Base-by-base conservation (phyloP, 2,797 vertebrate genomes). In the Uromys caudimaculatus region DNA sequence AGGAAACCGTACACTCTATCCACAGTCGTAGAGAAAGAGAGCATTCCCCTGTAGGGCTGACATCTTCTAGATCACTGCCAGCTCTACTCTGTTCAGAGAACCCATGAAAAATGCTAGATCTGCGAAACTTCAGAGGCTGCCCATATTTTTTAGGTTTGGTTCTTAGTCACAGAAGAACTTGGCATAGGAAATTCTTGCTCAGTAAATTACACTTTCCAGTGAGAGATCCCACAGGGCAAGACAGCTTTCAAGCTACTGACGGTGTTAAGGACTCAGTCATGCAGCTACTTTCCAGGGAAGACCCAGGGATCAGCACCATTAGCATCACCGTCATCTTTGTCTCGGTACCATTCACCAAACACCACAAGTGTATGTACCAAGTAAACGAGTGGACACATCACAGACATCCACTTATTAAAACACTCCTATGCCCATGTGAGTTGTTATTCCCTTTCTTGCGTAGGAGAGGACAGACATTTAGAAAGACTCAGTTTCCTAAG, bases 401-500 rank as follows among this genome's bases (percentile, higher is more conserved):
- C 23, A 6, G 90, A 85, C 19, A 54, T 35, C 58, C 62, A 89
- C 69, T 90, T 52, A 83, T 19, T 58, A 69, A 91, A 95, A 52
- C 54, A 78, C 71, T 62, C 29, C 0, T 3, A 29, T 47, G 58
- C 24, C 12, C 19, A 54, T 89, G 50, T 38, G 81, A 95, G 89
- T 64, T 77, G 58, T 21, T 32, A 21, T 47, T 67, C 32, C 14
- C 47, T 6, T 79, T 95, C 91, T 92, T 94, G 77, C 87, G 44
- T 58, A 35, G 47, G 85, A 95, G 88, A 77, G 93, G 93, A 91
- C 62, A 23, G 79, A 89, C 87, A 85, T 75, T 89, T 19, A 54
- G 93, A 90, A 75, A 94, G 92, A 87, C 52, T 23, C 62, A 64
- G 64, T 95, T 97, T 93, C 69, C 90, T 78, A 92, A 91, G 96